Evolutionary conservation across 2,797 vertebrate genomes (phyloP).

Genomic region (Danio choprae): DNA sequence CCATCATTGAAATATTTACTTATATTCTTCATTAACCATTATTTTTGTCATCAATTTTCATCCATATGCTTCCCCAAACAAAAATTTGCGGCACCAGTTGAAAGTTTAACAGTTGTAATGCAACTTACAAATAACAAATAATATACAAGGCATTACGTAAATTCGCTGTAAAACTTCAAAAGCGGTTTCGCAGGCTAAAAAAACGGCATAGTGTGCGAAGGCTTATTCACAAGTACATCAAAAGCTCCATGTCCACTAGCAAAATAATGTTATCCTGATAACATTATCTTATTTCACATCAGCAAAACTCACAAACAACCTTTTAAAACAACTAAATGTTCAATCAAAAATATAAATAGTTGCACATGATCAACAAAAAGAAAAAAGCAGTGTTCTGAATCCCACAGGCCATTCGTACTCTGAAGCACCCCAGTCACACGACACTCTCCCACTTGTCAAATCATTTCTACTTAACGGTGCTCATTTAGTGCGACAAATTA

Average conservation of each 20-base stretch:
- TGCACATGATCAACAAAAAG: constrained; percentile 25
- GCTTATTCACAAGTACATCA: neutral
- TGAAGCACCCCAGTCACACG: neutral
- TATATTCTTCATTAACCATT: neutral
- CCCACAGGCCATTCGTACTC: neutral
- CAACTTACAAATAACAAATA: neutral
- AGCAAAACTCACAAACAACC: constrained; percentile 1
- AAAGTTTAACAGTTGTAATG: neutral
- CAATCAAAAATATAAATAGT: constrained; percentile 10
- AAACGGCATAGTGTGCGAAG: neutral
- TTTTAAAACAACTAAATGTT: neutral
- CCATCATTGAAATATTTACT: neutral
- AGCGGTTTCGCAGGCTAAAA: neutral
- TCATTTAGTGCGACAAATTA: neutral
- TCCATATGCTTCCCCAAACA: neutral
- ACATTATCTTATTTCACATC: neutral
- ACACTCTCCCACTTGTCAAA: neutral
- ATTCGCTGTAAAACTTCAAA: neutral
- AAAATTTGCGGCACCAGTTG: neutral
- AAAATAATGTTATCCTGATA: neutral
- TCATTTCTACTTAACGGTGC: neutral
- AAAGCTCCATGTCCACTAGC: neutral
- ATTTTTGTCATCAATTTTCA: no score
- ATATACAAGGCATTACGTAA: neutral
- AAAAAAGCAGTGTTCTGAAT: neutral